Percentiles rank a stretch among this genome's conserved stretches.
These are phyloP conservation scores for Saxidomus purpurata DNA, from an alignment of 1,140 invertebrate genomes.

Conservation along the genomic window DNA sequence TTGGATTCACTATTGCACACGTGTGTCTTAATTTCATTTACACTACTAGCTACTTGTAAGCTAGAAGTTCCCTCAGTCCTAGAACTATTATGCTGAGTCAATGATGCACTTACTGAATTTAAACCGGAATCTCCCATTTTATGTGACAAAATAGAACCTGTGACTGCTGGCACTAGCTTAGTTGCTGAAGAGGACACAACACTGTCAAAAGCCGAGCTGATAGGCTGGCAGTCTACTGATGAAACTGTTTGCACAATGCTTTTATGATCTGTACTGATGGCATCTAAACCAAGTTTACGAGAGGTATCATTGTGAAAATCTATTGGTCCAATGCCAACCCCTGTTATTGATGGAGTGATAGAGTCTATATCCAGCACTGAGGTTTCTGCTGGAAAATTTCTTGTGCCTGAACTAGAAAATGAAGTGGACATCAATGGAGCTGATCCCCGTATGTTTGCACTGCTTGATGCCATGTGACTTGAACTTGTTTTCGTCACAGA, in stretches of 20 bases:
- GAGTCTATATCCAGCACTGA: constrained; percentile 50
- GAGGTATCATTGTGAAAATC: constrained; percentile 29
- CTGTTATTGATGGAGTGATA: constrained; percentile 60
- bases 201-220: background rate
- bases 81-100: constrained; percentile 24
- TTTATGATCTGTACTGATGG: background rate
- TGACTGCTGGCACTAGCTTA: constrained; percentile 58
- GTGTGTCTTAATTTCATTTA: background rate
- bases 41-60: background rate
- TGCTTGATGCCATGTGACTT: constrained; percentile 29
- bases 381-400: constrained; percentile 13
- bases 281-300: background rate
- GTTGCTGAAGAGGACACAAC: constrained; percentile 36
- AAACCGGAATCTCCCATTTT: constrained; percentile 18
- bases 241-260: background rate
- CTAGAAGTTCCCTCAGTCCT: background rate
- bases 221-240: background rate
- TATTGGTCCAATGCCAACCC: constrained; percentile 52
- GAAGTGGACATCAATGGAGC: constrained; percentile 40
- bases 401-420: constrained; percentile 8
- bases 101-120: background rate
- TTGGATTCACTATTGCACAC: constrained; percentile 61
- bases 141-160: constrained; percentile 56
- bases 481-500: constrained; percentile 25
- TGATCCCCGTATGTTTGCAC: constrained; percentile 11